phyloP scores from a whole-genome alignment of 2,797 vertebrate genomes.

The Scolopax rusticola region DNA sequence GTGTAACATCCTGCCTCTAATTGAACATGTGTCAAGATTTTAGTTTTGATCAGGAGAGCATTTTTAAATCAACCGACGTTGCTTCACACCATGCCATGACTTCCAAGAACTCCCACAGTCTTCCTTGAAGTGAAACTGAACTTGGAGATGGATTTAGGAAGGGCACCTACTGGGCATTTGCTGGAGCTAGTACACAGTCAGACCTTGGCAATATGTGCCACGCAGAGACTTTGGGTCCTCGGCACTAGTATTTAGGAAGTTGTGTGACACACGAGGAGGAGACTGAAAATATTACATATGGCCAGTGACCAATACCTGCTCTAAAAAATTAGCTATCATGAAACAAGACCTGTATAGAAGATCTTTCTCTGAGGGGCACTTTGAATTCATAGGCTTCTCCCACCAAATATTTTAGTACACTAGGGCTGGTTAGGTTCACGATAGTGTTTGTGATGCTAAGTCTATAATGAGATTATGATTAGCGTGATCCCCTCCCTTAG shows the following conservation, averaged over 20 bases:
- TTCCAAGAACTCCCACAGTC: neutral
- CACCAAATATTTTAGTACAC: neutral
- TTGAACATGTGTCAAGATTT: neutral
- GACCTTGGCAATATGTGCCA: neutral
- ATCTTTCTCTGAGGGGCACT: neutral
- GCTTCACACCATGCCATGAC: neutral
- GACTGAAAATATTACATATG: neutral
- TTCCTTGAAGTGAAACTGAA: neutral
- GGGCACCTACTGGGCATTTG: neutral
- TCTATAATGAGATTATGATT: neutral
- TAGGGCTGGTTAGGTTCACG: neutral
- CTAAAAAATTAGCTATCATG: neutral
- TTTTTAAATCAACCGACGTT: neutral
- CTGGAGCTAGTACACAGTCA: neutral
- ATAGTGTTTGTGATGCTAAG: neutral
- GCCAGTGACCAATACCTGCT: neutral
- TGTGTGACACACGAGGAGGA: neutral
- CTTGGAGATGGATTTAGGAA: neutral
- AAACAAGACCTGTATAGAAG: neutral
- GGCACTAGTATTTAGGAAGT: neutral
- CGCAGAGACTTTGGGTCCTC: neutral
- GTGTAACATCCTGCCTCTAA: neutral
- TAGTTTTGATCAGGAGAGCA: neutral
- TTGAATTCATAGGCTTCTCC: neutral
- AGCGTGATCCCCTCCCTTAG: neutral